Base-by-base conservation (phyloP, 2,797 vertebrate species). In the Bovichtus diacanthus region DNA sequence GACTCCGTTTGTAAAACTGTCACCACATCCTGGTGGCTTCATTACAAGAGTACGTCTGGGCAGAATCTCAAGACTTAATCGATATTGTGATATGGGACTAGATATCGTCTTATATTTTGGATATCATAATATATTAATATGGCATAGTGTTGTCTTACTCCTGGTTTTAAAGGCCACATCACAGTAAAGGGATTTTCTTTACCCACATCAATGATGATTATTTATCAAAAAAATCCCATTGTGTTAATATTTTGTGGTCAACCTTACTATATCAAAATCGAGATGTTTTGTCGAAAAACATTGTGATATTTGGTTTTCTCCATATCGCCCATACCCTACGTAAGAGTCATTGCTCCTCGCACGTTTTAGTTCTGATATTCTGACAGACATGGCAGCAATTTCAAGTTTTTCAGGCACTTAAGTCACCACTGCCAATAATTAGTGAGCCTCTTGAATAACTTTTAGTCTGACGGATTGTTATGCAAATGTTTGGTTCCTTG, bases 1-100 rank as follows among this genome's bases (percentile, higher is more conserved):
- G 39, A 7, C 47, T 41, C 5, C 11, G 44, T 83, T 80, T 74
- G 46, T 78, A n/a, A 74, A 73, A 19, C 23, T 66, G 67, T 70
- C 61, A 59, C 50, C 61, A 19, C 70, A 10, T 64, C 19, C 38
- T 38, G 50, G 44, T 36, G 62, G 19, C 18, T 38, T 0, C 16
- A 25, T 31, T 9, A 34, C 2, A 43, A 54, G 43, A 6, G 58
- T 15, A 15, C 16, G 39, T 23, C 39, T 34, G 27, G 31, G 29
- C 29, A 56, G 56, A 13, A 34, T 34, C 34, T 34, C 29, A 16
- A 9, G n/a, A n/a, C 11, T 55, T 10, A 34, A 36, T 34, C 3
- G 19, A n/a, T n/a, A 36, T n/a, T 34, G 3, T 29, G 29, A 34
- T 34, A 6, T n/a, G 29, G 36, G 51, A 29, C 16, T 16, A 27